phyloP scores from a whole-genome alignment of 2,888 invertebrate genomes.

The Eupithecia subumbrata region DNA sequence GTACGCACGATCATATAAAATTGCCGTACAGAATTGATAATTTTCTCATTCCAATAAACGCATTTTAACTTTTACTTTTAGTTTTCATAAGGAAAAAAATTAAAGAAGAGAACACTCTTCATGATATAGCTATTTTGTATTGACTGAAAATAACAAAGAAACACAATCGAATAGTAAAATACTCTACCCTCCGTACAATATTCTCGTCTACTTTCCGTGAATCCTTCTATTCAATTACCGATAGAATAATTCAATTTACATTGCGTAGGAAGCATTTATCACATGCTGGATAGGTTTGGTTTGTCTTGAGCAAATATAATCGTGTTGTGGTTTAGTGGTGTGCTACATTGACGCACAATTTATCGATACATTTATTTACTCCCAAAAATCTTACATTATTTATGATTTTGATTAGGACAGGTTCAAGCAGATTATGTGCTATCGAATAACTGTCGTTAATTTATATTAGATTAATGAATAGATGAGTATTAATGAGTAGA shows the following conservation, averaged over 20 bases:
- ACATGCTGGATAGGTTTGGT: slow-evolving; percentile 42
- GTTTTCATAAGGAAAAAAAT: neutral
- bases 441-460: too few relatives aligned
- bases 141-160: neutral
- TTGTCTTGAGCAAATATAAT: slow-evolving; percentile 45
- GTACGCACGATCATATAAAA: neutral
- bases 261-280: slow-evolving; percentile 67
- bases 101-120: too few relatives aligned
- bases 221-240: slow-evolving; percentile 50
- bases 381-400: neutral
- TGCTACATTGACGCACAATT: slow-evolving; percentile 46
- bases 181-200: neutral
- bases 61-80: slow-evolving; percentile 7
- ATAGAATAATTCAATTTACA: slow-evolving; percentile 67
- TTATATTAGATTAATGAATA: too few relatives aligned
- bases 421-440: neutral
- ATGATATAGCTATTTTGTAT: neutral
- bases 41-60: neutral
- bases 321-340: slow-evolving; percentile 38
- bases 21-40: neutral
- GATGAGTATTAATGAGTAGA: too few relatives aligned
- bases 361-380: slow-evolving; percentile 49
- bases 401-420: neutral
- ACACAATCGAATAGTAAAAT: neutral
- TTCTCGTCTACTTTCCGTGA: slow-evolving; percentile 7